Percentiles rank a stretch among this genome's conserved stretches.
phyloP scores from a whole-genome alignment of 2,113 vertebrate genomes.

The Reinhardtius hippoglossoides region DNA sequence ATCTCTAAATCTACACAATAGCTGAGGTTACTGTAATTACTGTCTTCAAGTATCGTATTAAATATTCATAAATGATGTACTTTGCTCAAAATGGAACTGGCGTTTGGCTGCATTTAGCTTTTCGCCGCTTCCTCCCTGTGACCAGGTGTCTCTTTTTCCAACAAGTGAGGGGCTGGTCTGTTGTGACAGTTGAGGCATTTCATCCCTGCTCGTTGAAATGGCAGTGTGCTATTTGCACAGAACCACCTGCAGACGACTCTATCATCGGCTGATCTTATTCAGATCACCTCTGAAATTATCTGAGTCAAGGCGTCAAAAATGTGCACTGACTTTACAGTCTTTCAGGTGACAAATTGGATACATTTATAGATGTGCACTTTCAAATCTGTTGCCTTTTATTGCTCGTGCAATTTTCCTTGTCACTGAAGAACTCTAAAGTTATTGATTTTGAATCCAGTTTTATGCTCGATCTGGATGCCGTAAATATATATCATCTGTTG shows the following conservation, averaged over 20 bases:
- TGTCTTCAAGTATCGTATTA: not conserved
- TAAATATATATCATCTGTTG: too few species aligned
- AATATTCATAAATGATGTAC: not conserved
- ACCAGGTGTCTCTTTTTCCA: slow-evolving; percentile 67
- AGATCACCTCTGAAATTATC: slow-evolving; percentile 26
- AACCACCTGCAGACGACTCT: slow-evolving; percentile 74
- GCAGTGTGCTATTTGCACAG: slow-evolving; percentile 49
- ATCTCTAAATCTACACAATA: not conserved
- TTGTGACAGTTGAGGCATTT: slow-evolving; percentile 61
- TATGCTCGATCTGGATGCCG: too few species aligned
- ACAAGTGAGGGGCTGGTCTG: slow-evolving; percentile 45
- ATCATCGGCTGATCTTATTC: slow-evolving; percentile 13
- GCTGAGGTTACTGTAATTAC: not conserved
- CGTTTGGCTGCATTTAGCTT: slow-evolving; percentile 13
- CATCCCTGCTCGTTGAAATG: slow-evolving; percentile 31
- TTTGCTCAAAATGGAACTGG: not conserved
- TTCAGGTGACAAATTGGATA: slow-evolving; percentile 5
- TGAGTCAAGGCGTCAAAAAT: slow-evolving; percentile 2
- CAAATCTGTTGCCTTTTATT: not conserved
- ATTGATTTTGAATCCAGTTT: too few species aligned
- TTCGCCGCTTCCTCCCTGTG: not conserved
- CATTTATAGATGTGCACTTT: not conserved
- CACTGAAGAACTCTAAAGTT: too few species aligned
- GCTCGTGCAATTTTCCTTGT: too few species aligned
- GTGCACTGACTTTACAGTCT: not conserved